A percentile compares a stretch with the other conserved stretches of the same genome.
Conservation (phyloP, 2,888 invertebrate species). For the Drosophila nigricruria region DNA sequence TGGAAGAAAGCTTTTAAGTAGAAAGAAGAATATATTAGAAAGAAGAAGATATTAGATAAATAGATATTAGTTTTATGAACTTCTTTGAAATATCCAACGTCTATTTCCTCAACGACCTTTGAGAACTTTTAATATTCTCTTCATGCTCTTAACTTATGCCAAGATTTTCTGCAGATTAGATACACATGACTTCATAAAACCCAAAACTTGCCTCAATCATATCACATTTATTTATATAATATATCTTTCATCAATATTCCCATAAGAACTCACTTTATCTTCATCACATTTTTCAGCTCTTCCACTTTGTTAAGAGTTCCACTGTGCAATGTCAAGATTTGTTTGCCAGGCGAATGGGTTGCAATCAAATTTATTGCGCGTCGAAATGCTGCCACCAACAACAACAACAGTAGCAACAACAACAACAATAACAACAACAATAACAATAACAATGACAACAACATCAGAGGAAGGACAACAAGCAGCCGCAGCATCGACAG, state of each 20-base stretch:
- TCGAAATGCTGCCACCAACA: constrained; percentile 52
- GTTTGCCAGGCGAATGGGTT: constrained; percentile 57
- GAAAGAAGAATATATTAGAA: not conserved
- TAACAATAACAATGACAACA: constrained; percentile 4
- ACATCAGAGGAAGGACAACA: constrained; percentile 15
- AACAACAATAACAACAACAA: constrained; percentile 15
- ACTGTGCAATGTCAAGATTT: constrained; percentile 49
- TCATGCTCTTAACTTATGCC: not conserved
- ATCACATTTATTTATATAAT: not conserved
- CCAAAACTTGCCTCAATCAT: not conserved
- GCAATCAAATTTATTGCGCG: constrained; percentile 72
- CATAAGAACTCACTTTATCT: not conserved
- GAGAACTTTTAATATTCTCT: not conserved
- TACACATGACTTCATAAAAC: not conserved
- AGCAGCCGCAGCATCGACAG: constrained; percentile 43
- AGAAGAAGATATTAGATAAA: too few relatives aligned
- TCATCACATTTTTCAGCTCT: not conserved
- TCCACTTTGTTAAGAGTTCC: not conserved
- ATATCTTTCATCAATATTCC: not conserved
- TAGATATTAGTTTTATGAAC: too few relatives aligned
- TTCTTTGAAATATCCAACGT: too few relatives aligned
- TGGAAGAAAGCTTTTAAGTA: not conserved
- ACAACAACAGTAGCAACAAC: constrained; percentile 17
- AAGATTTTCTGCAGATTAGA: not conserved
- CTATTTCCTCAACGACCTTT: too few relatives aligned